Conservation (phyloP, 1,140 invertebrate genomes). For the Apolygus lucorum region DNA sequence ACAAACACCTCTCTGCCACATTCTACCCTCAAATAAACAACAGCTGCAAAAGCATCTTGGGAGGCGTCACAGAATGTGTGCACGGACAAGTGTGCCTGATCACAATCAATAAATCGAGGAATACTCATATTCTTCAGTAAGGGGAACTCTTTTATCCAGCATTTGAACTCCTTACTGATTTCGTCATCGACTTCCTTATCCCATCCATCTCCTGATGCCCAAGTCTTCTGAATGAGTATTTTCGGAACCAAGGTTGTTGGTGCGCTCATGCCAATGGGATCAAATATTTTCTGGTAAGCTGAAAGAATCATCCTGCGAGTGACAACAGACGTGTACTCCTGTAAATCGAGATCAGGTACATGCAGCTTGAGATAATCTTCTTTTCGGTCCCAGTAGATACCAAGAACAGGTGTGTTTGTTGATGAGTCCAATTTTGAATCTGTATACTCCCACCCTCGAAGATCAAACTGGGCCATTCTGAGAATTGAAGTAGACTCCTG, state of each 20-base stretch:
- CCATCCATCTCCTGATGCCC: no score
- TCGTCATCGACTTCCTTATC: no score
- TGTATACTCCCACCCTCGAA: no score
- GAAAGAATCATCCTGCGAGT: no score
- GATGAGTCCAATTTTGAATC: not conserved
- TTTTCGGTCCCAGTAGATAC: not conserved
- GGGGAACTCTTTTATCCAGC: not conserved
- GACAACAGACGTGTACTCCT: not conserved
- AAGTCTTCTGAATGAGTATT: not conserved
- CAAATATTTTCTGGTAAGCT: no score
- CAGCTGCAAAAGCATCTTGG: slow-evolving; percentile 33
- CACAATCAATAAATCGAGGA: not conserved
- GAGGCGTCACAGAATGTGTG: slow-evolving; percentile 38
- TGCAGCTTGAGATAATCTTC: not conserved
- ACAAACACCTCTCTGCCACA: slow-evolving; percentile 32
- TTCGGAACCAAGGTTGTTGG: no score
- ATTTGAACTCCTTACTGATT: no score
- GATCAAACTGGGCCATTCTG: no score
- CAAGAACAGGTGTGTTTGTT: not conserved
- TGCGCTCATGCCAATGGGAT: no score
- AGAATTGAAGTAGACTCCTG: not conserved
- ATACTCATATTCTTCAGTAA: not conserved
- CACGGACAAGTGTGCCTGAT: slow-evolving; percentile 6
- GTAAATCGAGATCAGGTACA: not conserved
- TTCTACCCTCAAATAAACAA: slow-evolving; percentile 30